A percentile compares a stretch with the other conserved stretches of the same genome.
Conservation (phyloP, 2,113 vertebrate species). For the Pseudolaguvia tuberculata region DNA sequence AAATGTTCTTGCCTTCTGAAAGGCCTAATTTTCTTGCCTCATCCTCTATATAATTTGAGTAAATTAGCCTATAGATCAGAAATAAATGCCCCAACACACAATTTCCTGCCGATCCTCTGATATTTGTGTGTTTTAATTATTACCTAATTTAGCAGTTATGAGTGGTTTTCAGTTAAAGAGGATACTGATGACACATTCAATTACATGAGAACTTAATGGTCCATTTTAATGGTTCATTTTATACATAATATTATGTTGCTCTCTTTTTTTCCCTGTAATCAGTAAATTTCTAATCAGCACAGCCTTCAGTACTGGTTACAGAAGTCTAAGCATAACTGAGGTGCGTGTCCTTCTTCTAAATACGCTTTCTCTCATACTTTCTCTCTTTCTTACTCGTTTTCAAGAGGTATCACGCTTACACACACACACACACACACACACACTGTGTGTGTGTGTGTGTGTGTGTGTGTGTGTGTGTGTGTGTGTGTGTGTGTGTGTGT, state of each 20-base stretch:
- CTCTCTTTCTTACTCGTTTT: slow-evolving; percentile 43
- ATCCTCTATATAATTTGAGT: slow-evolving; percentile 77
- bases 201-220: slow-evolving; percentile 93
- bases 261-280: slow-evolving; percentile 54
- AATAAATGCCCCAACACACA: slow-evolving; percentile 65
- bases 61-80: slow-evolving; percentile 79
- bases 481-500: too few relatives aligned
- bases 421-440: slow-evolving; percentile 30
- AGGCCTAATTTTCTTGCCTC: slow-evolving; percentile 69
- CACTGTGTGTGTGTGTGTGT: too few relatives aligned
- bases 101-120: slow-evolving; percentile 78
- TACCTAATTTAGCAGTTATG: slow-evolving; percentile 88
- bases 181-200: slow-evolving; percentile 96
- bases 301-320: slow-evolving; percentile 77
- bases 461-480: too few relatives aligned
- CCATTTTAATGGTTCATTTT: slow-evolving; percentile 93
- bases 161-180: slow-evolving; percentile 88
- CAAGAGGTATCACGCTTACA: neutral
- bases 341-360: neutral
- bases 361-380: slow-evolving; percentile 43
- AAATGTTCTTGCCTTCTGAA: neutral
- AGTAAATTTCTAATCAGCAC: slow-evolving; percentile 80
- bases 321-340: slow-evolving; percentile 72
- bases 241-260: slow-evolving; percentile 92
- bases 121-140: slow-evolving; percentile 88